Evolutionary conservation across 2,888 invertebrate species (phyloP), one percentile per base, ranked within the genome.

Genomic region (Andrena haemorrhoa): DNA sequence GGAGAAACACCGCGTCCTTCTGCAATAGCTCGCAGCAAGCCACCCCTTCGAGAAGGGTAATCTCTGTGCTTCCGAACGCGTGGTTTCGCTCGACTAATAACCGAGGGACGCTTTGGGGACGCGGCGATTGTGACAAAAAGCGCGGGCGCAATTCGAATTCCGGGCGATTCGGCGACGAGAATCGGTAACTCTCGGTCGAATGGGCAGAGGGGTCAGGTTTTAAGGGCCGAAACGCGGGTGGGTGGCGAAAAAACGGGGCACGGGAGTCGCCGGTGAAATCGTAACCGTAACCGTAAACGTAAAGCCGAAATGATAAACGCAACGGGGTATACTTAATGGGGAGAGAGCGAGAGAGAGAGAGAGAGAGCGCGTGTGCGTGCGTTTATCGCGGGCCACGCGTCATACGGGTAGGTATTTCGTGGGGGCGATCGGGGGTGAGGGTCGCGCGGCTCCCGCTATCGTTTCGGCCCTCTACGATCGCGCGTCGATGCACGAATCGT

Each of bases 241-340:
- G 16, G 6, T 6, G 20, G 0, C 12, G 41, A 26, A 61, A 74
- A 83, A 85, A 83, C 80, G 72, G 76, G 65, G 41, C 75, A 76
- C 64, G 35, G 72, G 79, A 65, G 65, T 69, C 35, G 58, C 60
- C 53, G 75, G 51, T 68, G 72, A 68, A 61, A 73, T 72, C 76
- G 89, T 90, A 91, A 91, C 83, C 90, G 88, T 90, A 90, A 91
- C 86, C 89, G 89, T 90, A 90, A 92, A 88, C 88, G 89, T 91
- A 92, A 92, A 91, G 88, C 90, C 87, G 88, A 89, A 90, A 92
- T 90, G 92, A 92, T 91, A 90, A 91, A 91, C 90, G 92, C 89
- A 88, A 89, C 86, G 86, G 89, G 84, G 88, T 88, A 91, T 89
- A 90, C 91, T 91, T 91, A 92, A 92, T 91, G 91, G 89, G 88